Percentiles rank a stretch among this genome's conserved stretches.
Conservation (phyloP, 2,888 invertebrate species). For the Xanthorhoe spadicearia region DNA sequence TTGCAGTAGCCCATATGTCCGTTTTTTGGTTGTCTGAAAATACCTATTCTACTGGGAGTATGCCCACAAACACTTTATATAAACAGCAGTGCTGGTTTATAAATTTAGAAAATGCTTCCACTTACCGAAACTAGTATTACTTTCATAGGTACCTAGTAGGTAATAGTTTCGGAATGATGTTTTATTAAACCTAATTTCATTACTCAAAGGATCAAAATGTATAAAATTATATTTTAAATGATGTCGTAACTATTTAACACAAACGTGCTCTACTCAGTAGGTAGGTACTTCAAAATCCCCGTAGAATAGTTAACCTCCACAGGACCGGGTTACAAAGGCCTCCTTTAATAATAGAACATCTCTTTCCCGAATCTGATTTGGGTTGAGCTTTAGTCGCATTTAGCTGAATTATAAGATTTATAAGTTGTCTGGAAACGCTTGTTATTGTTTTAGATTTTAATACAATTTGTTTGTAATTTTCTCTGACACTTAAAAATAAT, state of each 20-base stretch:
- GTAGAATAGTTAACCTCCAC: slow-evolving; percentile 47
- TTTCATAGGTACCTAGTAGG: too few species aligned
- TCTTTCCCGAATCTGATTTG: slow-evolving; percentile 48
- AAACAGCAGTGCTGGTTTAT: too few species aligned
- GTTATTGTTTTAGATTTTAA: background rate
- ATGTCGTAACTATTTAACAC: slow-evolving; percentile 34
- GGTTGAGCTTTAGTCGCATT: slow-evolving; percentile 27
- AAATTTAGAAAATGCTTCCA: too few species aligned
- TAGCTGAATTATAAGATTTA: slow-evolving; percentile 26
- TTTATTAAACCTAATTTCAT: background rate
- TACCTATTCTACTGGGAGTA: too few species aligned
- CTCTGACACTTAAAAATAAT: too few species aligned
- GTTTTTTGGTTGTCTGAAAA: too few species aligned
- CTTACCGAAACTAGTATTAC: too few species aligned
- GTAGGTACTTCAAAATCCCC: slow-evolving; percentile 33
- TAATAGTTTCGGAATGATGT: too few species aligned
- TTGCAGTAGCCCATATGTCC: too few species aligned
- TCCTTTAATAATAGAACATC: slow-evolving; percentile 51
- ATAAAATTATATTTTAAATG: slow-evolving; percentile 31
- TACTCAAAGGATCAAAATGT: background rate
- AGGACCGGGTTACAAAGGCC: slow-evolving; percentile 51
- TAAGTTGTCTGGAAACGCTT: background rate
- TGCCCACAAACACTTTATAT: too few species aligned
- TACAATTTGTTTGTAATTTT: background rate
- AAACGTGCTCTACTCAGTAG: slow-evolving; percentile 34